Conservation (phyloP, 2,797 vertebrate species). For the Crenichthys baileyi region DNA sequence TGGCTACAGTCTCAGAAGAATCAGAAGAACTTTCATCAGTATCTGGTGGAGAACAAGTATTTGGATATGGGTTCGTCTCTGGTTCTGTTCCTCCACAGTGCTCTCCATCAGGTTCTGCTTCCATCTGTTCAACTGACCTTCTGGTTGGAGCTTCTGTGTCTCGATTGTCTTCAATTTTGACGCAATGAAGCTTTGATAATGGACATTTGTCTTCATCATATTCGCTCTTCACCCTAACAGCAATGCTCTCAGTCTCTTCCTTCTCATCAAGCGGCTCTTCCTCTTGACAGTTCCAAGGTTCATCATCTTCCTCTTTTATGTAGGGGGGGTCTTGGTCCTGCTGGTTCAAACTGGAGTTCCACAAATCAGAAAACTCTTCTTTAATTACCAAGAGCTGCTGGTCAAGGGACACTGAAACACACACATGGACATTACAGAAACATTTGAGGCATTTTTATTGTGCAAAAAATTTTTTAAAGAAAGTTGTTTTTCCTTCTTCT, state of each 20-base stretch:
- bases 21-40: constrained; percentile 1
- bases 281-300: constrained; percentile 10
- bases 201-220: constrained; percentile 28
- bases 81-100: constrained; percentile 7
- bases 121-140: background rate
- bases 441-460: background rate
- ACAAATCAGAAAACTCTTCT: constrained; percentile 10
- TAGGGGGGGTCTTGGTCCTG: background rate
- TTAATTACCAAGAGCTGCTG: constrained; percentile 17
- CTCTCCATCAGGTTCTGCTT: constrained; percentile 12
- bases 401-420: constrained; percentile 15
- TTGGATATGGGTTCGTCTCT: background rate
- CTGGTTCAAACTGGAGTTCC: background rate
- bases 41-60: background rate
- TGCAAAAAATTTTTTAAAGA: no score
- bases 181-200: constrained; percentile 7
- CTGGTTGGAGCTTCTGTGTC: background rate
- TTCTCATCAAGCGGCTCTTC: constrained; percentile 8
- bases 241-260: background rate
- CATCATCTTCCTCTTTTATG: constrained; percentile 28
- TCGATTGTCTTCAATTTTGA: constrained; percentile 6
- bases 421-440: background rate
- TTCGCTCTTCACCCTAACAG: constrained; percentile 21
- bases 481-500: no score
- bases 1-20: constrained; percentile 2